Evolutionary conservation across 1,140 invertebrate species (phyloP).

Genomic region (Pissodes strobi): DNA sequence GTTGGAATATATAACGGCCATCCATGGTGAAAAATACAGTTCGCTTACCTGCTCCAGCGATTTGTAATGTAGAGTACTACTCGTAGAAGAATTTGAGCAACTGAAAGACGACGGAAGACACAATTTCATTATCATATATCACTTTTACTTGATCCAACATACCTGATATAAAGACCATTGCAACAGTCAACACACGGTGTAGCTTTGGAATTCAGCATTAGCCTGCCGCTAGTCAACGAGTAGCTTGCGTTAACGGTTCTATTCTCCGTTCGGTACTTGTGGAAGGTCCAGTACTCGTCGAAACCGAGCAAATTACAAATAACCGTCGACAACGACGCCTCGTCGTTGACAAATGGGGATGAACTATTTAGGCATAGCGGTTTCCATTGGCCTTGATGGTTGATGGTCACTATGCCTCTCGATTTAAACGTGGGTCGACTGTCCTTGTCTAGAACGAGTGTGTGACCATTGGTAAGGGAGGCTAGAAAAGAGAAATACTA

Average conservation of each 20-base stretch:
- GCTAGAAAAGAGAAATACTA: constrained; percentile 59
- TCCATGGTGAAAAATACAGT: constrained; percentile 66
- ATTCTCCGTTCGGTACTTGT: constrained; percentile 38
- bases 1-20: constrained; percentile 68
- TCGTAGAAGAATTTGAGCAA: constrained; percentile 45
- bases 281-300: constrained; percentile 52
- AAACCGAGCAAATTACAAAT: constrained; percentile 69
- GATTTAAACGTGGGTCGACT: constrained; percentile 61
- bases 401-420: constrained; percentile 65
- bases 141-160: not conserved
- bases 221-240: not conserved
- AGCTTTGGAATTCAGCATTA: not conserved
- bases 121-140: not conserved
- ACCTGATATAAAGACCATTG: constrained; percentile 50
- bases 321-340: constrained; percentile 54
- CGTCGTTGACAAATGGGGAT: constrained; percentile 9
- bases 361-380: constrained; percentile 63
- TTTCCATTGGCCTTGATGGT: constrained; percentile 63
- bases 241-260: constrained; percentile 24
- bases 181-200: constrained; percentile 37
- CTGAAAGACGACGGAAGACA: constrained; percentile 1
- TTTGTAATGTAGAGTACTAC: constrained; percentile 21
- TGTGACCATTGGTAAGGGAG: constrained; percentile 66
- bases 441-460: constrained; percentile 63
- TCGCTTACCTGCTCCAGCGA: constrained; percentile 37